Percentiles rank a stretch among this genome's conserved stretches.
Evolutionary conservation across 2,113 vertebrate genomes (phyloP).

Genomic region (Tetraodon nigroviridis): DNA sequence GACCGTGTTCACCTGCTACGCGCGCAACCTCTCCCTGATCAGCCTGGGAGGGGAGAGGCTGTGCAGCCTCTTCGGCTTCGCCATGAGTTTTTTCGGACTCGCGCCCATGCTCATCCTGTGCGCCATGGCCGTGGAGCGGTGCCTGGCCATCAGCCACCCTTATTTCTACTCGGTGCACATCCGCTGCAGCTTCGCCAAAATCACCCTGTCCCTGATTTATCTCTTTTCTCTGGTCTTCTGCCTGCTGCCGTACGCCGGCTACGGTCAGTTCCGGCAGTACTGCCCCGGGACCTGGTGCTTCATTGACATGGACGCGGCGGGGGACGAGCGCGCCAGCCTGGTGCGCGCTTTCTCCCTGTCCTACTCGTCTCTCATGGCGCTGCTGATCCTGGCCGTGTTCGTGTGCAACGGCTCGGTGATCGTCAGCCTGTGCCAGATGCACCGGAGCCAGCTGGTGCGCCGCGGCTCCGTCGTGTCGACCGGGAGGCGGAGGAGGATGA

Average conservation of each 20-base stretch:
- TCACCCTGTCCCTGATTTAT: slow-evolving; percentile 73
- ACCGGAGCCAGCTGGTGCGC: slow-evolving; percentile 75
- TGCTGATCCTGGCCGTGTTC: slow-evolving; percentile 78
- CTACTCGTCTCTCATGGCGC: slow-evolving; percentile 79
- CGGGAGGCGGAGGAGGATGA: slow-evolving; percentile 65
- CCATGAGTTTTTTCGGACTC: slow-evolving; percentile 85
- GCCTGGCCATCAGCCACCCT: slow-evolving; percentile 87
- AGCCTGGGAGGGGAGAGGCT: slow-evolving; percentile 59
- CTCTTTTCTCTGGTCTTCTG: slow-evolving; percentile 78
- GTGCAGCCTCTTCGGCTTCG: slow-evolving; percentile 80
- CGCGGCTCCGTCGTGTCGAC: slow-evolving; percentile 63
- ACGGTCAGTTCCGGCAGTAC: slow-evolving; percentile 82
- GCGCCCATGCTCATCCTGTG: slow-evolving; percentile 83
- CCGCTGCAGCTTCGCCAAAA: slow-evolving; percentile 72
- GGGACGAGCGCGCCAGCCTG: slow-evolving; percentile 19
- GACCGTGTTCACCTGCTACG: slow-evolving; percentile 82
- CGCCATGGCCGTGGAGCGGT: slow-evolving; percentile 86
- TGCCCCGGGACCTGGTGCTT: slow-evolving; percentile 90
- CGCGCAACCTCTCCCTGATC: slow-evolving; percentile 70
- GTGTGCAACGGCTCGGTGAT: slow-evolving; percentile 85
- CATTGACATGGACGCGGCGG: slow-evolving; percentile 76
- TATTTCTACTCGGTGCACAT: slow-evolving; percentile 82
- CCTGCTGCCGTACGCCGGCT: slow-evolving; percentile 75
- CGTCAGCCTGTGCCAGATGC: slow-evolving; percentile 84
- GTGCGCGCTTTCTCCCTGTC: slow-evolving; percentile 80